These are phyloP conservation scores for Antechinus stuartii DNA, from an alignment of 2,113 vertebrate genomes.

Conservation along the genomic window DNA sequence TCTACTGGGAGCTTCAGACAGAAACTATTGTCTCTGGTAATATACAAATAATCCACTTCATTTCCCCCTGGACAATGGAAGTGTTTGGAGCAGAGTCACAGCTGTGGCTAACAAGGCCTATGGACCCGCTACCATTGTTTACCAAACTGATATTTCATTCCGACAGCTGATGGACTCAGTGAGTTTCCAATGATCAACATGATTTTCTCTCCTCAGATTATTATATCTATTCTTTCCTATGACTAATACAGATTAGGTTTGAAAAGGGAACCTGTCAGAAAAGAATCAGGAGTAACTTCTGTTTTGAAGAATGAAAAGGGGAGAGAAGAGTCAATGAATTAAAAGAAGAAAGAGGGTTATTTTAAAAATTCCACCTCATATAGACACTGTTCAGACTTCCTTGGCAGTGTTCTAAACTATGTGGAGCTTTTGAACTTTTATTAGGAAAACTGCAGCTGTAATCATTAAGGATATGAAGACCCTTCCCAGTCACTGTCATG, in stretches of 20 bases:
- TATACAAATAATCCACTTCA: constrained; percentile 51
- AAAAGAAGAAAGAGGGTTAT: not conserved
- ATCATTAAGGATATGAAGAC: not conserved
- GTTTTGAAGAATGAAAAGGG: not conserved
- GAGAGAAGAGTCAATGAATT: not conserved
- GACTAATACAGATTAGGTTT: constrained; percentile 18
- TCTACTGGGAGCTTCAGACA: constrained; percentile 45
- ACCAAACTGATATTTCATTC: constrained; percentile 47
- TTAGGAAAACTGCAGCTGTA: constrained; percentile 14
- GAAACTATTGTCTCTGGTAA: constrained; percentile 21
- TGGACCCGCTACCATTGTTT: constrained; percentile 60
- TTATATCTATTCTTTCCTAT: rapidly evolving
- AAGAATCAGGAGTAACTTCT: not conserved
- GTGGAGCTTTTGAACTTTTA: not conserved
- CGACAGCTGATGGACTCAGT: constrained; percentile 33
- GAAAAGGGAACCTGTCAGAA: not conserved
- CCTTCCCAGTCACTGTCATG: not conserved
- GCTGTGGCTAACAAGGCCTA: constrained; percentile 75
- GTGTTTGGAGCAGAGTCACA: constrained; percentile 74
- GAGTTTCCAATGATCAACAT: rapidly evolving
- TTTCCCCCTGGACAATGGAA: constrained; percentile 71
- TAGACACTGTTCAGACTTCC: not conserved
- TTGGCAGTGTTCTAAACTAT: not conserved
- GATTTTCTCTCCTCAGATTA: constrained; percentile 39
- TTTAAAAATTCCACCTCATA: not conserved